These are phyloP conservation scores for Rhabdornis inornatus DNA, from an alignment of 2,113 vertebrate genomes.

Conservation along the genomic window DNA sequence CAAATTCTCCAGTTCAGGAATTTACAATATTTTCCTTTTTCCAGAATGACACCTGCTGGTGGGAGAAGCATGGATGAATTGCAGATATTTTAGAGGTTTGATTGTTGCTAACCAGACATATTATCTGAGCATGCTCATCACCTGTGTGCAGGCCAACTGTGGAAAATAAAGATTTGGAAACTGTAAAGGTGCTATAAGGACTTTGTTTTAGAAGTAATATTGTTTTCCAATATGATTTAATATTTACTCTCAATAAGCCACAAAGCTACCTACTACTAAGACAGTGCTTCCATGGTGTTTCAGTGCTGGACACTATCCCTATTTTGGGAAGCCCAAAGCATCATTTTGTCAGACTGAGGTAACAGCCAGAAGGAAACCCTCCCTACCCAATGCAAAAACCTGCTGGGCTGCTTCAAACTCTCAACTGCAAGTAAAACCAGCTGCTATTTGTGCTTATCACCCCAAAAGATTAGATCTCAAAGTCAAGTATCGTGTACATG, in stretches of 20 bases:
- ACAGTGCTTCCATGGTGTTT: not conserved
- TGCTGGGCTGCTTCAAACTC: not conserved
- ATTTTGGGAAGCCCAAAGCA: not conserved
- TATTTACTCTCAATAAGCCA: not conserved
- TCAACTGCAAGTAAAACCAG: not conserved
- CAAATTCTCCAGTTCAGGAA: conserved; percentile 56
- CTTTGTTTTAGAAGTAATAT: not conserved
- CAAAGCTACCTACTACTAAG: not conserved
- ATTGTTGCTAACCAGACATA: not conserved
- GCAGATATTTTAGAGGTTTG: conserved; percentile 42
- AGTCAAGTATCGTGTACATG: not conserved
- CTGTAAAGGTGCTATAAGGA: not conserved
- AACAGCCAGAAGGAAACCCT: not conserved
- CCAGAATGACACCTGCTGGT: conserved; percentile 81
- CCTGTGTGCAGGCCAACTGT: not conserved
- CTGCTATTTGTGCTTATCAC: not conserved
- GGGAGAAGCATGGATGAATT: conserved; percentile 69
- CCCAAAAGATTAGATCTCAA: not conserved
- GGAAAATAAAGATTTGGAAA: not conserved
- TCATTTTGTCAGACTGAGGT: not conserved
- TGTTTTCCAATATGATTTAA: not conserved
- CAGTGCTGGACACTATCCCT: not conserved
- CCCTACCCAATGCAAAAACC: not conserved
- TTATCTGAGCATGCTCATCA: not conserved
- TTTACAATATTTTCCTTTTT: conserved; percentile 75